phyloP scores from a whole-genome alignment of 35 echinoderm and acorn worm genomes.

The Amphiura filiformis region DNA sequence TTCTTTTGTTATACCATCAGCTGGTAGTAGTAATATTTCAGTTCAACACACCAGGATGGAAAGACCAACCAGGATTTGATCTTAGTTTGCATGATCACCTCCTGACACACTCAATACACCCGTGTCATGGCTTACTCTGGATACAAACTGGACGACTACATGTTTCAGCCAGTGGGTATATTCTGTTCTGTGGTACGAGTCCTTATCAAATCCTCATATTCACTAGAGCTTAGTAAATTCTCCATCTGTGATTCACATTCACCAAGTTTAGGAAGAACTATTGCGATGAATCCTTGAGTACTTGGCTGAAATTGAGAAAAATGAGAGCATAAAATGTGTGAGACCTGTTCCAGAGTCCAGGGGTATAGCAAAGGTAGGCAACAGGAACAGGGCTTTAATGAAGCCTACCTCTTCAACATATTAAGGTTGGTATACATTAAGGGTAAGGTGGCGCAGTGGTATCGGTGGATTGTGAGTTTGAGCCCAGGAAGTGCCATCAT shows the following conservation, averaged over 20 bases:
- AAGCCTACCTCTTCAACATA: not conserved
- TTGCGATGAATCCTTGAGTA: conserved; percentile 53
- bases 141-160: too few species aligned
- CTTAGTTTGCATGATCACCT: too few species aligned
- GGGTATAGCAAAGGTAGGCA: not conserved
- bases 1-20: too few species aligned
- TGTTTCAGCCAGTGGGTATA: not conserved
- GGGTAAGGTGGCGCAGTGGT: too few species aligned
- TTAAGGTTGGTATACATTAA: too few species aligned
- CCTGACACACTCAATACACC: too few species aligned
- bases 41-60: too few species aligned
- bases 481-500: too few species aligned
- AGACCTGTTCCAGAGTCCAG: not conserved
- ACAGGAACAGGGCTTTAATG: not conserved
- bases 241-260: conserved; percentile 41
- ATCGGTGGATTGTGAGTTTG: too few species aligned
- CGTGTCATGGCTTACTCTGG: too few species aligned
- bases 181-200: not conserved
- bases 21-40: too few species aligned
- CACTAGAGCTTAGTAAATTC: conserved; percentile 2
- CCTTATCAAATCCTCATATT: conserved; percentile 30
- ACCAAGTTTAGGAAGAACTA: conserved; percentile 47
- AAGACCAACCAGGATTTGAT: too few species aligned
- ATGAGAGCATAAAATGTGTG: not conserved
- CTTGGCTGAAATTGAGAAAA: conserved; percentile 26